Percentiles rank a stretch among this genome's conserved stretches.
These are phyloP conservation scores for Ligdia adustata DNA, from an alignment of 2,888 invertebrate species.

Conservation along the genomic window DNA sequence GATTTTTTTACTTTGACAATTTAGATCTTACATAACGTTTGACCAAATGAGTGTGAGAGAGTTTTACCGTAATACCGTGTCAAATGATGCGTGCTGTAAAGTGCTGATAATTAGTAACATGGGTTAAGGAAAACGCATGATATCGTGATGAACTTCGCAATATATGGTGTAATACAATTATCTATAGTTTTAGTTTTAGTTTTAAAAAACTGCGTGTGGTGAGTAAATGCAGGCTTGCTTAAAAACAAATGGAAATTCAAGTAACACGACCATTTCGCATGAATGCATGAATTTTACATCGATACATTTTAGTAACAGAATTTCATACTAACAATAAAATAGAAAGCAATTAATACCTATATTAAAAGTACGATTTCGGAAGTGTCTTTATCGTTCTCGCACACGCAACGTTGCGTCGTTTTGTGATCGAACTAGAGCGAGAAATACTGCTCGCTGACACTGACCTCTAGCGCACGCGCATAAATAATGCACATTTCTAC, in stretches of 20 bases:
- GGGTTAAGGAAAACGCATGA: slow-evolving; percentile 26
- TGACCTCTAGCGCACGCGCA: slow-evolving; percentile 25
- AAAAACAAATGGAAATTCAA: no score
- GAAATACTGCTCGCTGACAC: slow-evolving; percentile 24
- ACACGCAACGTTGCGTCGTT: slow-evolving; percentile 16
- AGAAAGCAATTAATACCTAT: slow-evolving; percentile 2
- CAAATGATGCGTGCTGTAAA: slow-evolving; percentile 27
- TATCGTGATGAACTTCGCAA: slow-evolving; percentile 31
- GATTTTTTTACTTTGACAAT: no score
- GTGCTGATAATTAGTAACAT: slow-evolving; percentile 9
- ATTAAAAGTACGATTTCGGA: slow-evolving; percentile 19
- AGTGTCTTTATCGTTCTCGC: slow-evolving; percentile 14
- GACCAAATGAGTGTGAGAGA: slow-evolving; percentile 22
- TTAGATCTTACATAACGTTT: no score
- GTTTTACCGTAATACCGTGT: slow-evolving; percentile 17
- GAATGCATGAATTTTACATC: no score
- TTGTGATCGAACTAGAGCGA: slow-evolving; percentile 25
- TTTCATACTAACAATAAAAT: no score
- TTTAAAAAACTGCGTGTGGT: no score
- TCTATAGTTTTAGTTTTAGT: no score
- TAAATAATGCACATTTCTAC: not conserved
- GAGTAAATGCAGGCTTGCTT: no score
- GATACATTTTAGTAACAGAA: no score
- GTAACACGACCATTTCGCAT: no score
- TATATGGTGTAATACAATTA: slow-evolving; percentile 8